Conservation (phyloP, 2,888 invertebrate genomes). For the Yponomeuta cagnagella region DNA sequence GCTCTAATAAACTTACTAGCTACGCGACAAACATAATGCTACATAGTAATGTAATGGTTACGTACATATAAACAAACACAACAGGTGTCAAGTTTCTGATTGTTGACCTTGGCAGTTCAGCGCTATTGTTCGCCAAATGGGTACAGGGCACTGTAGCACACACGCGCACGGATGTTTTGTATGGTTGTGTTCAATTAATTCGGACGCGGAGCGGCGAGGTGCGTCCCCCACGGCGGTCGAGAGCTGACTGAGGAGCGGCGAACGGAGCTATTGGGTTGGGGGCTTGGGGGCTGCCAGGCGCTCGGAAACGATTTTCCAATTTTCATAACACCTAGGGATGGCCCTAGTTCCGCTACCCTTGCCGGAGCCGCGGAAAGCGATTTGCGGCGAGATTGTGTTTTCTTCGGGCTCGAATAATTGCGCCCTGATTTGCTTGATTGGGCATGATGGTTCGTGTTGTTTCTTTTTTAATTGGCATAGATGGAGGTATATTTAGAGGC, state of each 20-base stretch:
- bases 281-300: slow-evolving; percentile 52
- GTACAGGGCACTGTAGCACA: slow-evolving; percentile 47
- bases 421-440: background rate
- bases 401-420: background rate
- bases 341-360: slow-evolving; percentile 34
- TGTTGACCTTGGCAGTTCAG: slow-evolving; percentile 55
- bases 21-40: slow-evolving; percentile 5
- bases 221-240: slow-evolving; percentile 38
- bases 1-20: slow-evolving; percentile 17
- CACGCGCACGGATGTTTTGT: slow-evolving; percentile 58
- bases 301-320: slow-evolving; percentile 30
- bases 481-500: too few species aligned
- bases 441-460: background rate
- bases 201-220: slow-evolving; percentile 32
- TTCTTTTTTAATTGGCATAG: background rate
- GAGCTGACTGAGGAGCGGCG: slow-evolving; percentile 45
- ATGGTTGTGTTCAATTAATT: slow-evolving; percentile 32
- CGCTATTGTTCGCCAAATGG: slow-evolving; percentile 31
- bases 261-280: background rate
- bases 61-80: slow-evolving; percentile 57
- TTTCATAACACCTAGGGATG: slow-evolving; percentile 15
- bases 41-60: slow-evolving; percentile 24
- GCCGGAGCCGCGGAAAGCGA: slow-evolving; percentile 27
- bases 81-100: slow-evolving; percentile 63
- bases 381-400: background rate